Conservation (phyloP, 2,797 vertebrate genomes). For the Pyrocephalus nanus region DNA sequence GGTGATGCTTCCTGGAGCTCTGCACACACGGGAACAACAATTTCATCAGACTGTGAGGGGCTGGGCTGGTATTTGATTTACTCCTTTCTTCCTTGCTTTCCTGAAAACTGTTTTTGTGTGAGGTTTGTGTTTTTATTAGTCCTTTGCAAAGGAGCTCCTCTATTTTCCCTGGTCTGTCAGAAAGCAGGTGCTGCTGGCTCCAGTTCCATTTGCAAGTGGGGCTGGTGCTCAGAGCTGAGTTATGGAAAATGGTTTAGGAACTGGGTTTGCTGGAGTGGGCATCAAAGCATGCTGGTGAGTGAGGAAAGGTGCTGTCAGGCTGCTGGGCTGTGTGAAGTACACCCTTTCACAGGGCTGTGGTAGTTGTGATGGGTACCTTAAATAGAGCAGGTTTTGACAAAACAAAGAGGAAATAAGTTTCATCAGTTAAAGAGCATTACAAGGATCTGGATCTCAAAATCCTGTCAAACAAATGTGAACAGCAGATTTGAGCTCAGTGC, state of each 20-base stretch:
- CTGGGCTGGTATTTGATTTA: background rate
- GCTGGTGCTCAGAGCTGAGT: background rate
- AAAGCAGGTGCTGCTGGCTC: background rate
- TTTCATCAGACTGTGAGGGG: fast-evolving
- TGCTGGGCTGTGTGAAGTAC: background rate
- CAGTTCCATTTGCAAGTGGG: fast-evolving
- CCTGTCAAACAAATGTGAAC: too few species aligned
- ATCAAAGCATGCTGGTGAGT: background rate
- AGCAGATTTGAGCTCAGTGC: background rate
- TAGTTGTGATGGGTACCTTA: background rate
- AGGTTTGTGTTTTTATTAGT: background rate
- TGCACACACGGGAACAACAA: background rate
- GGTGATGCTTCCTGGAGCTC: background rate
- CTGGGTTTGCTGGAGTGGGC: background rate
- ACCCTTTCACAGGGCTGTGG: background rate
- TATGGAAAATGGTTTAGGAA: background rate
- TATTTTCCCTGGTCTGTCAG: background rate
- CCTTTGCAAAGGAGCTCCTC: background rate
- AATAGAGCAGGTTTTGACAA: background rate
- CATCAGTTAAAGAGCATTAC: background rate
- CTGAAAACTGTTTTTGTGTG: background rate
- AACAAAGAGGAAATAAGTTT: too few species aligned
- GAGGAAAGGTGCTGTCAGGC: background rate
- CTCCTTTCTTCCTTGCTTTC: background rate
- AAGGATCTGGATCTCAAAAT: background rate